Percentiles rank a stretch among this genome's conserved stretches.
phyloP scores from a whole-genome alignment of 2,113 vertebrate species.

The Malaclemys terrapin region DNA sequence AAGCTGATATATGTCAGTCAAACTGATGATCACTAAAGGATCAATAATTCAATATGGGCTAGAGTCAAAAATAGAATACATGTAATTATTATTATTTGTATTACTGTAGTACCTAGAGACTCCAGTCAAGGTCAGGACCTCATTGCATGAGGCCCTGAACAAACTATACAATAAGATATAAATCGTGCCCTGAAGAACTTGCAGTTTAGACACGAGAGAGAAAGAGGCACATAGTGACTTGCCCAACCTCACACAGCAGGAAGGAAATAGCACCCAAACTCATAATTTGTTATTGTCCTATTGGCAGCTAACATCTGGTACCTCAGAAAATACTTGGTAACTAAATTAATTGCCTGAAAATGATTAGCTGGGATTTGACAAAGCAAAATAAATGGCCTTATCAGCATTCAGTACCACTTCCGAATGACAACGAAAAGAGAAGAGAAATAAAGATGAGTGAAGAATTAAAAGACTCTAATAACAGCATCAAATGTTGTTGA shows the following conservation, averaged over 20 bases:
- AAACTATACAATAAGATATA: neutral
- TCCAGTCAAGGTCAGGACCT: neutral
- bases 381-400: slow-evolving; percentile 9
- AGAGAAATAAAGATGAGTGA: slow-evolving; percentile 18
- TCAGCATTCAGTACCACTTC: neutral
- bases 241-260: neutral
- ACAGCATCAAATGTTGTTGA: slow-evolving; percentile 25
- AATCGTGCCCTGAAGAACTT: neutral
- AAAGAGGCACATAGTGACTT: neutral
- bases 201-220: rapidly evolving
- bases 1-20: neutral
- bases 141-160: neutral
- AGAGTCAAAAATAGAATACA: neutral
- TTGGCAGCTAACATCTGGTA: neutral
- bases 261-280: neutral
- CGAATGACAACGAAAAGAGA: slow-evolving; percentile 12
- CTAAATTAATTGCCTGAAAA: neutral
- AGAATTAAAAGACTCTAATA: slow-evolving; percentile 12
- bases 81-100: neutral
- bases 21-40: neutral
- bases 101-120: neutral
- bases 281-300: neutral
- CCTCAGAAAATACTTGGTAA: neutral
- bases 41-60: neutral
- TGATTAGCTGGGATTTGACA: neutral